Base-by-base conservation (phyloP, 2,888 invertebrate genomes). In the Pantelozetes paolii region DNA sequence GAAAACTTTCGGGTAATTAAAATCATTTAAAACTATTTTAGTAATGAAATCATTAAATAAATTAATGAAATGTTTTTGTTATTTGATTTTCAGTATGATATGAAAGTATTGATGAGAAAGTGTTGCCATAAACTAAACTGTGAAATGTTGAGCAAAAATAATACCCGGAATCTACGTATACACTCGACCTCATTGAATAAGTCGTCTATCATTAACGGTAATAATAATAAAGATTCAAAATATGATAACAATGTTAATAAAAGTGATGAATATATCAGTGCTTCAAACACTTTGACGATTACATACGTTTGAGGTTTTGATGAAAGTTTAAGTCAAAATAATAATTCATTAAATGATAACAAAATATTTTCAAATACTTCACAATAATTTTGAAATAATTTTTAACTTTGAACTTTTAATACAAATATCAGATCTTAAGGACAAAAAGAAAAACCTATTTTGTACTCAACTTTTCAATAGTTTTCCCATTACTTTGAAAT, bases 1-100 rank as follows among this genome's bases (percentile, higher is more conserved):
- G 78, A 78, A 62, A 79, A 78, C 67, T 79, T 79, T 71, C 75
- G 78, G 75, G 79, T 79, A 76, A 77, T 26, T 6, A 45, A 45
- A 45, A 45, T 3, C 9, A 15, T 13, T 45, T 45, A 45, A n/a
- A 18, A 54, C 2, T 9, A 54, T 23, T 26, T 26, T 9, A 26
- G 11, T 54, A 23, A 5, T 45, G 36, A 54, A 8, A 23, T 26
- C 23, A 23, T 54, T 5, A 26, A 54, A n/a, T 3, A 40, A 40
- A n/a, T n/a, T n/a, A n/a, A n/a, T n/a, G n/a, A n/a, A n/a, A n/a
- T n/a, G n/a, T n/a, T n/a, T n/a, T n/a, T n/a, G n/a, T n/a, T n/a
- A 28, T 23, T 9, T 23, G 57, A 11, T 57, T 57, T n/a, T 32
- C 32, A 67, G 67, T 36, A 67, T 20, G 67, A 67, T 40, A 40